These are phyloP conservation scores for Trigoniulus corallinus DNA, from an alignment of 1,140 invertebrate genomes.

Conservation along the genomic window DNA sequence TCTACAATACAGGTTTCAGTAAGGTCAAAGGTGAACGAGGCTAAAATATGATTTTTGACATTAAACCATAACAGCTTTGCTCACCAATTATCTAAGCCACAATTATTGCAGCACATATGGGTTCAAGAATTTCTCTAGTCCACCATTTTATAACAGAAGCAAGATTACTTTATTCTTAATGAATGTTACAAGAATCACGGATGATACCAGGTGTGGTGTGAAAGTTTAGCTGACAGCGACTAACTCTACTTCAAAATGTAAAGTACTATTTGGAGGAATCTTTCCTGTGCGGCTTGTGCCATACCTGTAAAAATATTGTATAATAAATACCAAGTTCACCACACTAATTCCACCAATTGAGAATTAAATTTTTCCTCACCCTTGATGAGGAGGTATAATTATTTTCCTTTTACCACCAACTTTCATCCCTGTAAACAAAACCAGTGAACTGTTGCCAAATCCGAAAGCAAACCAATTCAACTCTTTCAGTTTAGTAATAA, in stretches of 20 bases:
- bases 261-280: conserved; percentile 64
- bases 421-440: conserved; percentile 34
- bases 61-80: not conserved
- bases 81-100: not conserved
- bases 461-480: not conserved
- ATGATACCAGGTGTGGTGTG: not conserved
- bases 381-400: conserved; percentile 63
- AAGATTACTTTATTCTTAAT: not conserved
- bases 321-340: conserved; percentile 7
- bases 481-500: not conserved
- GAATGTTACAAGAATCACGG: not conserved
- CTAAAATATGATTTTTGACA: too few species aligned
- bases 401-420: conserved; percentile 78
- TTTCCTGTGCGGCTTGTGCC: conserved; percentile 57
- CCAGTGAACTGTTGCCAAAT: not conserved
- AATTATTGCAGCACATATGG: not conserved
- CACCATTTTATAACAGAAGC: not conserved
- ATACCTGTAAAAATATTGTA: conserved; percentile 46
- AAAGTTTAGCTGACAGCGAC: conserved; percentile 46
- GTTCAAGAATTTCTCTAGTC: not conserved
- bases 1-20: too few species aligned
- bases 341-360: not conserved
- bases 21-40: too few species aligned
- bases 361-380: conserved; percentile 34
- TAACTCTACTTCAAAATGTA: conserved; percentile 79